Evolutionary conservation across 2,113 vertebrate species (phyloP).

Genomic region (Propithecus coquereli): DNA sequence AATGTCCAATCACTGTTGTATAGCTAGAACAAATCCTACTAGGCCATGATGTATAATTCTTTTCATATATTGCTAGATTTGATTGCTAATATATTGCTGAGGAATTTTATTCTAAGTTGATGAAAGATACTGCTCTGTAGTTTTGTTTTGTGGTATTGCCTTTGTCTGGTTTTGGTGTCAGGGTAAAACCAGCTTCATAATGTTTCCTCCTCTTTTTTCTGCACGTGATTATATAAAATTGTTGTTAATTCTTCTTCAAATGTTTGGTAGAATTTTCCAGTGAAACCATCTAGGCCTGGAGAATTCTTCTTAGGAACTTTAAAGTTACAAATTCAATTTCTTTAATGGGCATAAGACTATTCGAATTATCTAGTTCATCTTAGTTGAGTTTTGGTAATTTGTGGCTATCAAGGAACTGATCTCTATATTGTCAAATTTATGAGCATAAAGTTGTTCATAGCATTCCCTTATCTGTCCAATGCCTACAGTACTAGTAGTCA

Average conservation of each 20-base stretch:
- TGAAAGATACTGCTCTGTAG: not conserved
- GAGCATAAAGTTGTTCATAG: not conserved
- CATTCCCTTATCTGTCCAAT: not conserved
- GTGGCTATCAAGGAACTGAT: not conserved
- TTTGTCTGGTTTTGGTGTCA: not conserved
- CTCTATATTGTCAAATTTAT: not conserved
- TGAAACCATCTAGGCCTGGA: not conserved
- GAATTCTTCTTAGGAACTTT: not conserved
- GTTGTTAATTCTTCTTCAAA: not conserved
- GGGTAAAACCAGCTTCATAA: not conserved
- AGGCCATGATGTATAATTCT: not conserved
- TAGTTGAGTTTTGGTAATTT: not conserved
- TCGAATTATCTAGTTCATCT: not conserved
- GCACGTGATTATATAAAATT: not conserved
- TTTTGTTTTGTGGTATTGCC: not conserved
- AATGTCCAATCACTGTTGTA: not conserved
- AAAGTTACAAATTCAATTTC: not conserved
- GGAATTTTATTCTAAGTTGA: not conserved
- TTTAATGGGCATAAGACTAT: not conserved
- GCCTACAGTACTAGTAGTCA: not conserved
- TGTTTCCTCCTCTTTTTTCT: not conserved
- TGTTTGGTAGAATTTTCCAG: not conserved
- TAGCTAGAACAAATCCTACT: not conserved
- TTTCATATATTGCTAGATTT: not conserved
- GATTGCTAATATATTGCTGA: not conserved